Conservation (phyloP, 2,888 invertebrate species). For the Latheticus oryzae region DNA sequence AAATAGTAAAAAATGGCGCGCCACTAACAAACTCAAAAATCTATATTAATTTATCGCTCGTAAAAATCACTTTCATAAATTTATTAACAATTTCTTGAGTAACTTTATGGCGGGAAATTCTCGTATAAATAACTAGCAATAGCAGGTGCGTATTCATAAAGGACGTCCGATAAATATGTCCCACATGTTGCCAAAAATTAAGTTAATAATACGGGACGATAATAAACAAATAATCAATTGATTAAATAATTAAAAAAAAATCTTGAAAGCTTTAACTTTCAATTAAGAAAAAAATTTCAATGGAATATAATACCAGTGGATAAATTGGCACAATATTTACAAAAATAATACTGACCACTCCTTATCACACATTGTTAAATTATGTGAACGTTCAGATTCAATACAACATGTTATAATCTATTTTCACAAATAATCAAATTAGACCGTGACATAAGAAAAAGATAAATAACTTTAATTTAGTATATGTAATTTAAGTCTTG, state of each 20-base stretch:
- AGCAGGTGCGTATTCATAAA: conserved; percentile 15
- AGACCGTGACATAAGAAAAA: conserved; percentile 23
- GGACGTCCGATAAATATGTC: conserved; percentile 12
- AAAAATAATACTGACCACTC: conserved; percentile 1
- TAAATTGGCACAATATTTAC: background rate
- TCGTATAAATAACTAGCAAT: no score
- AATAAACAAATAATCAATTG: conserved; percentile 6
- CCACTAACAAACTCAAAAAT: no score
- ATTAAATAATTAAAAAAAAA: no score
- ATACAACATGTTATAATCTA: no score
- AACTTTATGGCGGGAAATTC: conserved; percentile 19
- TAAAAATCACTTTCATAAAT: no score
- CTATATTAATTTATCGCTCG: no score
- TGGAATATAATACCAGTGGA: background rate
- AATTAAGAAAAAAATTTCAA: no score
- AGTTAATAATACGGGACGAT: conserved; percentile 20
- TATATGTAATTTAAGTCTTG: background rate
- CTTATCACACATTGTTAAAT: conserved; percentile 3
- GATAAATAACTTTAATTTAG: conserved; percentile 18
- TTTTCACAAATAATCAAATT: conserved; percentile 24
- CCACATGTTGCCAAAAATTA: conserved; percentile 26
- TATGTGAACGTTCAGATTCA: no score
- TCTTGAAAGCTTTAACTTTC: no score
- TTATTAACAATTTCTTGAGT: no score
- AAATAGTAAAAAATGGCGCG: no score